Evolutionary conservation across 2,797 vertebrate species (phyloP).

Genomic region (Falco berigora): DNA sequence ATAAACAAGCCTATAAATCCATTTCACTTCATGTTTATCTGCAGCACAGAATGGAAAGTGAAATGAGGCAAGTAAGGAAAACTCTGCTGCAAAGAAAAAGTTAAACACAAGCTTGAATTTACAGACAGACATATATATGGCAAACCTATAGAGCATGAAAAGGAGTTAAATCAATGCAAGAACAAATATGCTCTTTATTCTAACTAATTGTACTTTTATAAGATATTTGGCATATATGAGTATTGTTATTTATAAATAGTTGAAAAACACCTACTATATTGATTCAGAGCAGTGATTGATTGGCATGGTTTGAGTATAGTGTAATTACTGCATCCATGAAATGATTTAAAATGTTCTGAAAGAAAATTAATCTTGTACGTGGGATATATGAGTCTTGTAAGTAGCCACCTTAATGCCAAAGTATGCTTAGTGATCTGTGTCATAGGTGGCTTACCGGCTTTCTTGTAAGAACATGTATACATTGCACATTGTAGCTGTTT

Average conservation of each 20-base stretch:
- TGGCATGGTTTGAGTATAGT: neutral
- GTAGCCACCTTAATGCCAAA: neutral
- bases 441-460: neutral
- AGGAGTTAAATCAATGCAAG: conserved; percentile 2
- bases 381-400: neutral
- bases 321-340: conserved; percentile 36
- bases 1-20: neutral
- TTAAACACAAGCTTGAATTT: neutral
- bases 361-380: conserved; percentile 4
- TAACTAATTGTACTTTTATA: conserved; percentile 34
- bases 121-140: neutral
- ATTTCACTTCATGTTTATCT: neutral
- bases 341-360: conserved; percentile 17
- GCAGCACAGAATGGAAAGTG: neutral
- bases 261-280: neutral
- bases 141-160: neutral
- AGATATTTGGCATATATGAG: conserved; percentile 2
- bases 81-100: neutral
- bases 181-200: conserved; percentile 2
- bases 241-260: conserved; percentile 28
- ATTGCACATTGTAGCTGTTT: neutral
- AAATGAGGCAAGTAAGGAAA: neutral
- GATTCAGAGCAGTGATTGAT: conserved; percentile 29
- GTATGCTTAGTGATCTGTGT: neutral
- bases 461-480: neutral